Evolutionary conservation across 2,888 invertebrate species (phyloP), one percentile per base, ranked within the genome.

Genomic region (Dione vanillae): DNA sequence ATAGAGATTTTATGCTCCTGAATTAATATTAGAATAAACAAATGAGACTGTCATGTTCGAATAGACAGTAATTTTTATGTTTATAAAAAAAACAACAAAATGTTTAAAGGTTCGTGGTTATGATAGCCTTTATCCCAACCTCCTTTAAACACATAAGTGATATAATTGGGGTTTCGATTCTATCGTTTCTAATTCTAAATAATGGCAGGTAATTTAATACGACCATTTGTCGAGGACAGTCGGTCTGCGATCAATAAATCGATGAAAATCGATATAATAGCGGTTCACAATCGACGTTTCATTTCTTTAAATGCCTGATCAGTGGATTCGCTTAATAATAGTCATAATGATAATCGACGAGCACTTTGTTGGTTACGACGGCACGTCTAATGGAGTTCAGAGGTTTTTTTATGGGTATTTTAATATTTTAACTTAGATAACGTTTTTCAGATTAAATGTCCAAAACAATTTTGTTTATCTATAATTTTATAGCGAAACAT

Each of bases 121-220:
- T 86, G 87, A 91, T 89, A 87, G 80, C 79, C 79, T 80, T 79
- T 75, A 89, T 86, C 88, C 89, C 92, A 88, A 85, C 93, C 92
- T 91, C 86, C 88, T 92, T 89, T 93, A 92, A 93, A 91, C 93
- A 92, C 90, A 92, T 93, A 93, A 93, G 93, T 92, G 92, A 93
- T 92, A 91, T 93, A 92, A 93, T 93, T 92, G 86, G 87, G 91
- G 93, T 91, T 83, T 85, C 84, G 88, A 87, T 89, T 92, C 90
- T 92, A 92, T 92, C 90, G 92, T 88, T 90, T 93, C 91, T 92
- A 92, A 91, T 91, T 92, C 87, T 83, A 91, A 90, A 91, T 93
- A 93, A 93, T 92, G 87, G 91, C 85, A 87, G 82, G 88, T 92
- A 92, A 93, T 93, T 93, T 93, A 84, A 83, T 87, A 82, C 87